Evolutionary conservation across 2,797 vertebrate species (phyloP), one percentile per base, ranked within the genome.

Genomic region (Hemibagrus guttatus): DNA sequence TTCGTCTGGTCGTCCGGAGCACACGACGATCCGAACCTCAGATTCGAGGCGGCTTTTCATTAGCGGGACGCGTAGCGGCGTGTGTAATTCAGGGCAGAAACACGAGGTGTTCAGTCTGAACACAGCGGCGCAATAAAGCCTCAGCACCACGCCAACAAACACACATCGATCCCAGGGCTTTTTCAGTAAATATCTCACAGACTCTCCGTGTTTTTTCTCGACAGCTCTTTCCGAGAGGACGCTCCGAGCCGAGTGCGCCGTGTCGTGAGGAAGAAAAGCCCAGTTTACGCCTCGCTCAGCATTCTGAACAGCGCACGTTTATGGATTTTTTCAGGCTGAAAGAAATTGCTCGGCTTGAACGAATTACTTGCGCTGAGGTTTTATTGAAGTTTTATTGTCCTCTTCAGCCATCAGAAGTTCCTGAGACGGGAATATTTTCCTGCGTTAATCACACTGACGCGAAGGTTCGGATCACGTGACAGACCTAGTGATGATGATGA

Each of bases 31-130:
- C 66, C 49, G 13, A 52, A 64, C 17, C n/a, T 31, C 78, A 52
- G n/a, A 86, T 52, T 78, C 46, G 81, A 58, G 54, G 74, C 80
- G 81, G 16, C 86, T 84, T 90, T 90, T 89, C 68, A 83, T 87
- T 82, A 86, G 39, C 68, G 63, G 75, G 63, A 83, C 52, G 28
- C 79, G 8, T 14, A 31, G n/a, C 52, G 4, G 69, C 66, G 78
- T 89, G 78, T 89, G 81, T 88, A 82, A 85, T 89, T 84, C 71
- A 64, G 14, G 56, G 64, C 61, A 78, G 83, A 85, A 42, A 76
- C 35, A 16, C 68, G 64, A 68, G 64, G 83, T 9, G 63, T 31
- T 59, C 7, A 71, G 31, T 52, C 79, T 86, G 85, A 87, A 86
- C 19, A 17, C 56, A 89, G 58, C 7, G 39, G 76, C 83, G 84